Base-by-base conservation (phyloP, 1,140 invertebrate species). In the Lamellibrachia luymesi region DNA sequence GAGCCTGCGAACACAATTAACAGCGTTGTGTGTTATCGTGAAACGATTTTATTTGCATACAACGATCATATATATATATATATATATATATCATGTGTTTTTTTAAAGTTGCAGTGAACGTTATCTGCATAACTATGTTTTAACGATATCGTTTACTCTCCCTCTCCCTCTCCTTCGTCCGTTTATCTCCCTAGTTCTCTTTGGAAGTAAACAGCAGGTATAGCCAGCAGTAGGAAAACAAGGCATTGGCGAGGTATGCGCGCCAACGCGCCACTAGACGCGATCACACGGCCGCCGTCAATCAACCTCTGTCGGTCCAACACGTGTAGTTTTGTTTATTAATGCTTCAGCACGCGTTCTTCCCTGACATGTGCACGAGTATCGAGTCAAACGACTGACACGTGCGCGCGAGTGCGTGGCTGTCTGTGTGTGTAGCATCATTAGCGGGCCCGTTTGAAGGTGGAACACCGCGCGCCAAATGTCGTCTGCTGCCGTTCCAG, bases 311-410 rank as follows among this genome's bases (percentile, higher is more conserved):
- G 64, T 22, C 64, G 64, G 25, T 22, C 64, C 64, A 22, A 80
- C 64, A 80, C 64, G 64, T 80, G 64, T 80, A 80, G 64, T 80
- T 80, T 80, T 80, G 64, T 80, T 80, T 80, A 80, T 80, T 80
- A 80, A 80, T 80, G 64, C 64, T 80, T 80, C 64, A 80, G 13
- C 13, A 22, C 1, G 64, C 64, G 64, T 80, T 80, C 64, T 80
- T 80, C 64, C 2, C 8, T 80, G 64, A 80, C 64, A 80, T 80
- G 64, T 80, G 64, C 8, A 80, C 64, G 25, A 8, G 64, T 80
- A 17, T 80, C 64, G 8, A 80, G 64, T 6, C 17, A 80, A 80
- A 80, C 64, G 64, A 80, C 13, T 0, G 64, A 80, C 64, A 80
- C 64, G 64, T 80, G 64, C 64, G 25, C 13, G 64, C 13, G 64